phyloP scores from a whole-genome alignment of 2,113 vertebrate species.

The Apodemus sylvaticus region DNA sequence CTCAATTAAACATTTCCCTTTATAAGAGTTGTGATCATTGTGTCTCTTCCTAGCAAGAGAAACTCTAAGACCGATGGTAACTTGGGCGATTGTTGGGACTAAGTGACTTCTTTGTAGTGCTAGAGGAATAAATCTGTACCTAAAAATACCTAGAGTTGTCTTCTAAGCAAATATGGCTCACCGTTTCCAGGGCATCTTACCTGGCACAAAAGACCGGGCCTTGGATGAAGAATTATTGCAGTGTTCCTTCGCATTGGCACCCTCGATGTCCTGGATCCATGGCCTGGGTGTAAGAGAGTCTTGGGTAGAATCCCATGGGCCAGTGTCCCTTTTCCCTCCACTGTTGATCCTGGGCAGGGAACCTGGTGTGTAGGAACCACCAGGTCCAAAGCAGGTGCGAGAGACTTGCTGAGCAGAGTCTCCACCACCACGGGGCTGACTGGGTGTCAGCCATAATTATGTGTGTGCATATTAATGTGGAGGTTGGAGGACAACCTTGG shows the following conservation, averaged over 20 bases:
- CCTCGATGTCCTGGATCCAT: slow-evolving; percentile 93
- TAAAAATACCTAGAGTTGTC: not conserved
- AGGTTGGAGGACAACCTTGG: not conserved
- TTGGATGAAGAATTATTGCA: slow-evolving; percentile 81
- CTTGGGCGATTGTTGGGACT: not conserved
- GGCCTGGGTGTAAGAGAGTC: slow-evolving; percentile 53
- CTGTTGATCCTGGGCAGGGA: not conserved
- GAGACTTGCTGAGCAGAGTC: not conserved
- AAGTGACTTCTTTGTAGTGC: not conserved
- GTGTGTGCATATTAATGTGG: too few relatives aligned
- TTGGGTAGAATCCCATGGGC: not conserved
- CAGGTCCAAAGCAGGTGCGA: not conserved
- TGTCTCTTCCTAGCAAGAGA: not conserved
- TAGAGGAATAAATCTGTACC: not conserved
- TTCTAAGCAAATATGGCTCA: not conserved
- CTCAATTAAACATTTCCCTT: not conserved
- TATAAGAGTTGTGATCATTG: not conserved
- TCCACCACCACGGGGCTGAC: not conserved
- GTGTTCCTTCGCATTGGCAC: slow-evolving; percentile 84
- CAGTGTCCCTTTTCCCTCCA: not conserved
- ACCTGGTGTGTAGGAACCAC: not conserved
- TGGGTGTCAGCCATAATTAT: too few relatives aligned
- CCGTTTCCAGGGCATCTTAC: slow-evolving; percentile 70
- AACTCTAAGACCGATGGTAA: not conserved
- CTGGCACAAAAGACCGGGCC: slow-evolving; percentile 69